Percentiles rank a stretch among this genome's conserved stretches.
phyloP scores from a whole-genome alignment of 1,140 invertebrate species.

The Leptonema lineaticorne region DNA sequence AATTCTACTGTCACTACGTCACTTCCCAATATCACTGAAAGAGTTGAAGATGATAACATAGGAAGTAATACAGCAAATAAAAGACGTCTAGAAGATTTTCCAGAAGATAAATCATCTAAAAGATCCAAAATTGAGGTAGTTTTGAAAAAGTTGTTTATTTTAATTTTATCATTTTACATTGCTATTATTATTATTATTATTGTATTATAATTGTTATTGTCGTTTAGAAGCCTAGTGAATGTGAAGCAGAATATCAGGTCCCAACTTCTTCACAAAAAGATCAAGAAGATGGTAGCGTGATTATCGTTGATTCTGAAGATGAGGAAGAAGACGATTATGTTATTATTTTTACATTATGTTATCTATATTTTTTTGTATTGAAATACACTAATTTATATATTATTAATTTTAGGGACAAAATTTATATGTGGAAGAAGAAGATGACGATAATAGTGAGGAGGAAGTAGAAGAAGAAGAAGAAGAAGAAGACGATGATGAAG shows the following conservation, averaged over 20 bases:
- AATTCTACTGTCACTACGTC: constrained; percentile 36
- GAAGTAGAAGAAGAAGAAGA: constrained; percentile 44
- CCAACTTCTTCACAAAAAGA: constrained; percentile 72
- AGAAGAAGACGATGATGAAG: constrained; percentile 55
- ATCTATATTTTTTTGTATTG: not conserved
- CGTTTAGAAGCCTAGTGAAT: constrained; percentile 39
- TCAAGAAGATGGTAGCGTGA: constrained; percentile 70
- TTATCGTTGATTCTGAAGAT: constrained; percentile 64
- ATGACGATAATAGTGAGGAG: constrained; percentile 51
- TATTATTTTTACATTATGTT: not conserved
- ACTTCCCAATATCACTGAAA: not conserved
- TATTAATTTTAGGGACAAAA: not conserved
- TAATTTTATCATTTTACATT: constrained; percentile 38
- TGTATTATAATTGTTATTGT: not conserved
- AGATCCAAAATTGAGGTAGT: constrained; percentile 41
- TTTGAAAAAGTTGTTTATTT: too few species aligned
- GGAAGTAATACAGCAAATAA: constrained; percentile 22
- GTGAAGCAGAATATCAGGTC: constrained; percentile 63
- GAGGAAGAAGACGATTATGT: constrained; percentile 52
- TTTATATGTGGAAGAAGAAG: constrained; percentile 45
- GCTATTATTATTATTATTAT: constrained; percentile 30
- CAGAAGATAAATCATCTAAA: constrained; percentile 42
- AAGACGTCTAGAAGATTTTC: constrained; percentile 5
- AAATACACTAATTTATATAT: not conserved
- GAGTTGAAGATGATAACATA: not conserved